Evolutionary conservation across 37 sponge, comb jelly and placozoan species (phyloP).

Genomic region (Chondrilla cf. caribensis): DNA sequence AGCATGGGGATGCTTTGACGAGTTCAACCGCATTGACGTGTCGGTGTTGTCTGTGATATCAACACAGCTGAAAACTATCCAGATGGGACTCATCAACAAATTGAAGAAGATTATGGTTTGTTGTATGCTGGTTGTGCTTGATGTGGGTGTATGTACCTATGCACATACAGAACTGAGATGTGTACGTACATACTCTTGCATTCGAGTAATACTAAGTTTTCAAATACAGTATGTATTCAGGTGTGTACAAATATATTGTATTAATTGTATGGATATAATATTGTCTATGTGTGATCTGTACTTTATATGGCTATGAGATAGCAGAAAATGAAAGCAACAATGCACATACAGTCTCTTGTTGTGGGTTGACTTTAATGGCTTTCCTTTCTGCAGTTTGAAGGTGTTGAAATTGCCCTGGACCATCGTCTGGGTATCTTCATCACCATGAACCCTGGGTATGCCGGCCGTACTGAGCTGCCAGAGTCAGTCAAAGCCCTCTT

Average conservation of each 20-base stretch:
- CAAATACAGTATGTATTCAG: not conserved
- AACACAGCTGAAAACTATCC: constrained; percentile 98
- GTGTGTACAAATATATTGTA: too few relatives aligned
- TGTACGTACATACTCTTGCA: not conserved
- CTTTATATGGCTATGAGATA: too few relatives aligned
- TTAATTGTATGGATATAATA: too few relatives aligned
- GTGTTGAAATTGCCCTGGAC: constrained; percentile 93
- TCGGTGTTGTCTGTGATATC: constrained; percentile 98
- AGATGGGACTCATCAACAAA: constrained; percentile 91
- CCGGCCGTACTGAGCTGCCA: constrained; percentile 99
- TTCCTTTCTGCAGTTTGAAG: constrained; percentile 82
- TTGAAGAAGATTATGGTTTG: constrained; percentile 89
- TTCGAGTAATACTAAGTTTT: not conserved
- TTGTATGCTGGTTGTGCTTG: not conserved
- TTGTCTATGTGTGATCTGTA: too few relatives aligned
- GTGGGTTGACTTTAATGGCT: too few relatives aligned
- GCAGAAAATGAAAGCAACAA: too few relatives aligned
- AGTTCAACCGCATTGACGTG: constrained; percentile 98
- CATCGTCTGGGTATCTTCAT: constrained; percentile 96
- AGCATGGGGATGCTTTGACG: constrained; percentile 99
- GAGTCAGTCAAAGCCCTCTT: constrained; percentile 99
- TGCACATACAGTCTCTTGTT: too few relatives aligned
- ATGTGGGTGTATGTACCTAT: not conserved
- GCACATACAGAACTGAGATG: too few relatives aligned
- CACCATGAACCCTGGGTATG: constrained; percentile 99